These are phyloP conservation scores for Tyrophagus putrescentiae DNA, from an alignment of 1,140 invertebrate genomes.

Conservation along the genomic window DNA sequence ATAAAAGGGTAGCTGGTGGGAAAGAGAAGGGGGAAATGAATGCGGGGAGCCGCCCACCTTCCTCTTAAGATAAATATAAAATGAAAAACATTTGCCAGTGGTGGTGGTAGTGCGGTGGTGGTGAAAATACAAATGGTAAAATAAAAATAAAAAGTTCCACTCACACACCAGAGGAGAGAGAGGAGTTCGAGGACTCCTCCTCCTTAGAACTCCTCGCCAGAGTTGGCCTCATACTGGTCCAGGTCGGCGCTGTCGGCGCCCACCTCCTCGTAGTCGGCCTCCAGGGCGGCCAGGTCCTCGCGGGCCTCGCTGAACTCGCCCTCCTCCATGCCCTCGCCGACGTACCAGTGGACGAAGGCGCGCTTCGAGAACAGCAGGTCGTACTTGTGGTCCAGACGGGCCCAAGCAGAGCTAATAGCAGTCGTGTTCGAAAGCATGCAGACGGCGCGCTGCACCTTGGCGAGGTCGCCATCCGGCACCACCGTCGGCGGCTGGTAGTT, in stretches of 20 bases:
- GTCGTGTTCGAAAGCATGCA: constrained; percentile 57
- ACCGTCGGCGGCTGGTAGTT: constrained; percentile 73
- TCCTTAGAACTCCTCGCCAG: constrained; percentile 34
- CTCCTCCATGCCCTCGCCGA: constrained; percentile 32
- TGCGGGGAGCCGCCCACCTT: no score
- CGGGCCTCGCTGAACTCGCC: constrained; percentile 36
- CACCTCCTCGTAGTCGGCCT: constrained; percentile 52
- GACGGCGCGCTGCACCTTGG: constrained; percentile 65
- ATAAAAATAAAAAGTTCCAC: no score
- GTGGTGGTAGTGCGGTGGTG: no score
- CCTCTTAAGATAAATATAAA: no score
- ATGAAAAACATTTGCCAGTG: no score
- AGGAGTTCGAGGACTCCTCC: background rate
- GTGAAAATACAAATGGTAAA: no score
- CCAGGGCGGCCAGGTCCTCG: constrained; percentile 51
- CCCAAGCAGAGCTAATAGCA: constrained; percentile 57
- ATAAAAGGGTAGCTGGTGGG: no score
- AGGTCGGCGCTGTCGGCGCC: constrained; percentile 44
- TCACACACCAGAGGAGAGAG: no score
- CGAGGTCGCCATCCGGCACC: constrained; percentile 64
- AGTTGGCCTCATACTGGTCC: constrained; percentile 39
- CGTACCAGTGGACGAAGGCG: constrained; percentile 39
- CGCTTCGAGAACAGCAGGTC: constrained; percentile 45
- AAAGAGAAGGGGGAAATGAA: no score
- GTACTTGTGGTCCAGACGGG: constrained; percentile 43